These are phyloP conservation scores for Aphidius gifuensis DNA, from an alignment of 1,140 invertebrate genomes.

Conservation along the genomic window DNA sequence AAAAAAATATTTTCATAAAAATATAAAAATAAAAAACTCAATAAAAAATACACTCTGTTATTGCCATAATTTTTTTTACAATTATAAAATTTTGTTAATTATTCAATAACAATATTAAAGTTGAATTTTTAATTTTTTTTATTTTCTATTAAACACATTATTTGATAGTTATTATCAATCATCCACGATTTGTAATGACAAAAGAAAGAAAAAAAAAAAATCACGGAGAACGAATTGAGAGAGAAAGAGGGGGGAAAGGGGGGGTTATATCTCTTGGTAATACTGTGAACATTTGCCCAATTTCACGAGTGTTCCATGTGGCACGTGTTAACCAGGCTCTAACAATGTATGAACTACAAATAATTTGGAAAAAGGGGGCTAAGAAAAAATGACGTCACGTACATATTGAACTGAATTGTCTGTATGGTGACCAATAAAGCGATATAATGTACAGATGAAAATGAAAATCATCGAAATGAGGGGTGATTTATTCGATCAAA, in stretches of 20 bases:
- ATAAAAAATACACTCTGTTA: too few species aligned
- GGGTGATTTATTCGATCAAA: constrained; percentile 14
- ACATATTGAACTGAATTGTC: constrained; percentile 1
- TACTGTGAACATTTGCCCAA: too few species aligned
- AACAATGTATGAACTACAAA: not conserved
- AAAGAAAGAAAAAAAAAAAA: not conserved
- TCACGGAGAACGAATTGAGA: constrained; percentile 1
- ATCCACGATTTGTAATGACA: not conserved
- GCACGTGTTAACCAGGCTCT: too few species aligned
- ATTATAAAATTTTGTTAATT: not conserved
- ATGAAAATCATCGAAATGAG: constrained; percentile 14
- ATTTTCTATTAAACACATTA: not conserved
- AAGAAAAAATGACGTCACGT: constrained; percentile 6
- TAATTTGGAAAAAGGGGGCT: not conserved
- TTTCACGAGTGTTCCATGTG: too few species aligned
- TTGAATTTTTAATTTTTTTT: not conserved
- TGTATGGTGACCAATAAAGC: too few species aligned
- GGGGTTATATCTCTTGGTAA: not conserved
- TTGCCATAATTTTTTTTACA: not conserved
- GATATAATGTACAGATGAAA: constrained; percentile 1
- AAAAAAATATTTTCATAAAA: too few species aligned
- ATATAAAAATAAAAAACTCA: too few species aligned
- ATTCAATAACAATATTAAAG: not conserved
- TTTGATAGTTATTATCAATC: constrained; percentile 6
- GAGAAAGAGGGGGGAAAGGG: not conserved